These are phyloP conservation scores for Synergus umbraculus DNA, from an alignment of 2,888 invertebrate species.

Conservation along the genomic window DNA sequence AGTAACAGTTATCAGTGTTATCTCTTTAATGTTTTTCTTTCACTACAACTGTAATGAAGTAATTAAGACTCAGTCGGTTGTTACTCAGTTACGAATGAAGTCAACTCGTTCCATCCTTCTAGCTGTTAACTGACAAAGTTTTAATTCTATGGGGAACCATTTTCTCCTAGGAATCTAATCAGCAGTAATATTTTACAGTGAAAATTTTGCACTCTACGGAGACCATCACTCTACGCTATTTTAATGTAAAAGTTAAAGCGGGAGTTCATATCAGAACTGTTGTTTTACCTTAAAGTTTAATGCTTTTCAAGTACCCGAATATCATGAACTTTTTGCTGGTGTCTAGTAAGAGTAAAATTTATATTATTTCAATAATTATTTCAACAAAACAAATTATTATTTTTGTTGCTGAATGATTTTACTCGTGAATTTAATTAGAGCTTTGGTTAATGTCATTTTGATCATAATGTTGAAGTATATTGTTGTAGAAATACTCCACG, in stretches of 20 bases:
- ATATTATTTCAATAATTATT: background rate
- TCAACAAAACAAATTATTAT: background rate
- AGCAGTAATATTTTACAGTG: slow-evolving; percentile 13
- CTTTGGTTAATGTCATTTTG: background rate
- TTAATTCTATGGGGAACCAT: slow-evolving; percentile 26
- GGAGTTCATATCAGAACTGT: background rate
- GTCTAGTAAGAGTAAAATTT: background rate
- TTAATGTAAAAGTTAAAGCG: background rate
- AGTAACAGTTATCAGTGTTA: background rate
- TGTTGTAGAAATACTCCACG: background rate
- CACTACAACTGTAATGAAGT: background rate
- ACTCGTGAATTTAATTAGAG: background rate
- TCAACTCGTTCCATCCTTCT: slow-evolving; percentile 12
- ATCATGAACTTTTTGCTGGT: background rate
- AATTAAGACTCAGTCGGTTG: background rate
- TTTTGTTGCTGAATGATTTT: background rate
- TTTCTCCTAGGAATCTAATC: slow-evolving; percentile 22
- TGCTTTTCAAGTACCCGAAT: background rate
- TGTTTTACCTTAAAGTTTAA: background rate
- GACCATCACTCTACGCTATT: background rate
- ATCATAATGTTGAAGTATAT: background rate
- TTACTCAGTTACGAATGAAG: background rate
- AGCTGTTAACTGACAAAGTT: slow-evolving; percentile 14
- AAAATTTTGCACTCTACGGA: background rate
- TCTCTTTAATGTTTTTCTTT: background rate